Percentiles rank a stretch among this genome's conserved stretches.
Evolutionary conservation across 2,888 invertebrate species (phyloP).

Genomic region (Philaethria dido): DNA sequence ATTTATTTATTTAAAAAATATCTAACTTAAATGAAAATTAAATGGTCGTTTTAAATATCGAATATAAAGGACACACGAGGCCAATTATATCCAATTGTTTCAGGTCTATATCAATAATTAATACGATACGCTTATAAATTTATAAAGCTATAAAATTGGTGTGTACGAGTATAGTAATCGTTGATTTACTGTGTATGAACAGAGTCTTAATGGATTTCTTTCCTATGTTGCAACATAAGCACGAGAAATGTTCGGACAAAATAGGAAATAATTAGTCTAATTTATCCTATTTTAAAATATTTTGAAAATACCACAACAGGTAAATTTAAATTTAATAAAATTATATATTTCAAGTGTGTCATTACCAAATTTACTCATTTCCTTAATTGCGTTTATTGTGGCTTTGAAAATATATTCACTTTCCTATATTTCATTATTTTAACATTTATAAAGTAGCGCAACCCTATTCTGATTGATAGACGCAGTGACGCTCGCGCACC

Average conservation of each 20-base stretch:
- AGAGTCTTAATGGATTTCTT: too few species aligned
- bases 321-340: neutral
- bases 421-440: neutral
- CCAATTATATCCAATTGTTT: constrained; percentile 10
- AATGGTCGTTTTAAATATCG: neutral
- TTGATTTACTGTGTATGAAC: too few species aligned
- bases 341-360: too few species aligned
- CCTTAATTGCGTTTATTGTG: neutral
- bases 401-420: neutral
- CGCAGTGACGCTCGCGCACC: constrained; percentile 57
- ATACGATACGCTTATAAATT: neutral
- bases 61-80: neutral
- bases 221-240: neutral
- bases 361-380: too few species aligned
- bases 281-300: too few species aligned
- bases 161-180: neutral
- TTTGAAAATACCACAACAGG: neutral
- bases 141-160: neutral
- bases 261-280: neutral
- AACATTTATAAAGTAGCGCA: constrained; percentile 3
- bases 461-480: constrained; percentile 38
- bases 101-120: neutral
- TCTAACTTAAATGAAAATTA: too few species aligned
- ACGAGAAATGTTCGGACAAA: neutral
- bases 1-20: too few species aligned